Evolutionary conservation across 2,113 vertebrate species (phyloP), one percentile per base, ranked within the genome.

Genomic region (Chinchilla lanigera): DNA sequence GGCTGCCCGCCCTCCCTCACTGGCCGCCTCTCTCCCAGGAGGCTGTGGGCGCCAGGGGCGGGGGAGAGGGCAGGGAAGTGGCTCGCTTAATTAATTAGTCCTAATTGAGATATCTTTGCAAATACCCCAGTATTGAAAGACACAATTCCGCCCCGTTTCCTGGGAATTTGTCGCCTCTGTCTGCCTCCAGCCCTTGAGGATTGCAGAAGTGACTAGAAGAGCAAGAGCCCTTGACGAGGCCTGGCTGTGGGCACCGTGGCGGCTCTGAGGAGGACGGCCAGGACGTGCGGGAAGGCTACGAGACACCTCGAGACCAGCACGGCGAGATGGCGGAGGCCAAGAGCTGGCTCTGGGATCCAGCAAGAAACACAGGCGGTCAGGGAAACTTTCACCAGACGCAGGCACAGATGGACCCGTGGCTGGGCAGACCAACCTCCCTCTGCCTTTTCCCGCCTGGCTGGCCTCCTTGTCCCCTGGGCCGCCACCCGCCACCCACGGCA

Each of bases 31-130:
- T 58, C 78, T 95, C 96, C 86, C 94, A 52, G 88, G 94, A 96
- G 90, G 83, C 77, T 60, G 16, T 0, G 0, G 96, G 96, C 65
- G 65, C 2, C 13, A 67, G 3, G 84, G 86, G 94, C 73, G 8
- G 94, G 73, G 82, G 73, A 93, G 65, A 94, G 93, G 96, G 88
- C 90, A 94, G 86, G 67, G 54, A 91, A 97, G 96, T 90, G 93
- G 86, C 86, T 85, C 5, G 3, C 92, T 94, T 98, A 96, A 97
- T 98, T 95, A 96, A 98, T 97, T 96, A 97, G 93, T 92, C 84
- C 89, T 98, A 96, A 98, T 97, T 97, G 96, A 97, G 97, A 97
- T 94, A 97, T 93, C 97, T 97, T 71, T 85, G 84, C 96, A 98
- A 96, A 97, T 96, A 97, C 56, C 83, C 80, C 89, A 89, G 75